phyloP scores from a whole-genome alignment of 2,797 vertebrate genomes.

The Melanotaenia maccullochi region DNA sequence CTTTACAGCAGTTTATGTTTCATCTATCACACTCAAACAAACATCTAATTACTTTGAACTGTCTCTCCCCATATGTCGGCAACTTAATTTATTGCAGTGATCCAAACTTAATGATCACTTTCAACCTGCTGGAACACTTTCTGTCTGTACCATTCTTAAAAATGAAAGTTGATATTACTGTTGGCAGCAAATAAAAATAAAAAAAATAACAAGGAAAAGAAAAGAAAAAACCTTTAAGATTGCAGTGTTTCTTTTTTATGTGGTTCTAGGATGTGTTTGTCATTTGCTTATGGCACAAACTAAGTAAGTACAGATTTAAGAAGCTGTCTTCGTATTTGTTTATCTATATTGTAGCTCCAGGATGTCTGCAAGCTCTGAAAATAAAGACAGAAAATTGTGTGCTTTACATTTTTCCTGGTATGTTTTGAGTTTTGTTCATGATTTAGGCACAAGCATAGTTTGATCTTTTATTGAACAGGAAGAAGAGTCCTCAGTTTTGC shows the following conservation, averaged over 20 bases:
- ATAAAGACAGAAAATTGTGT: constrained; percentile 61
- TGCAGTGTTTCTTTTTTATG: neutral
- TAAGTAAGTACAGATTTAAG: neutral
- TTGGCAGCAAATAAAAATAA: neutral
- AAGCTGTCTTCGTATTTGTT: constrained; percentile 1
- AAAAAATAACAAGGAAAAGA: neutral
- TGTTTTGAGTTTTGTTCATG: constrained; percentile 56
- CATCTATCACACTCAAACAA: constrained; percentile 49
- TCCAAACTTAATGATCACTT: constrained; percentile 51
- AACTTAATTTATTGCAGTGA: constrained; percentile 49
- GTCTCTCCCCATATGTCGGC: constrained; percentile 38
- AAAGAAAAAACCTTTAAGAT: neutral
- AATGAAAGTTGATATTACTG: constrained; percentile 1
- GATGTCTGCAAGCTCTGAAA: constrained; percentile 48
- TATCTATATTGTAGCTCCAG: constrained; percentile 23
- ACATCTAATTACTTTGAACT: constrained; percentile 49
- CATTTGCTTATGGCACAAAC: neutral
- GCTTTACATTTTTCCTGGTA: constrained; percentile 64
- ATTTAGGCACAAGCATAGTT: constrained; percentile 57
- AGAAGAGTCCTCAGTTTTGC: constrained; percentile 51
- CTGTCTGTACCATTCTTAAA: constrained; percentile 47
- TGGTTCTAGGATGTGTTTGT: constrained; percentile 4
- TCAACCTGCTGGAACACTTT: constrained; percentile 44
- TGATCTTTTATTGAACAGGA: constrained; percentile 54
- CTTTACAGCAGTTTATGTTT: constrained; percentile 46